phyloP scores from a whole-genome alignment of 1,140 invertebrate species.

The Drosophila bifasciata region DNA sequence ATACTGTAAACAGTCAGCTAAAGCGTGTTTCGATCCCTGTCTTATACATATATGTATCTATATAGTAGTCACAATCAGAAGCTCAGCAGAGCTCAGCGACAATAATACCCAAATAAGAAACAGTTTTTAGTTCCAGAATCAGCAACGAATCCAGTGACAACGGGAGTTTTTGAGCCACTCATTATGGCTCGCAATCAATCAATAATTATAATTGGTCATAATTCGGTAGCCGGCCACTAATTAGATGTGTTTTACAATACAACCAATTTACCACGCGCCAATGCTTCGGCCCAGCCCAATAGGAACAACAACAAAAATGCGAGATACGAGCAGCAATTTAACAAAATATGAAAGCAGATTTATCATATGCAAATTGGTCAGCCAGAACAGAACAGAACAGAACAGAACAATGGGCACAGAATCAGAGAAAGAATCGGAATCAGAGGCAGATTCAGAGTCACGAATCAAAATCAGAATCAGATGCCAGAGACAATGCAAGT shows the following conservation, averaged over 20 bases:
- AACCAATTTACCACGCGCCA: conserved; percentile 62
- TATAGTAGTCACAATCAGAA: no score
- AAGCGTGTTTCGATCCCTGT: no score
- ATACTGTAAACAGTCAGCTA: no score
- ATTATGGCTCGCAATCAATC: conserved; percentile 54
- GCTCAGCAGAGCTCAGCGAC: conserved; percentile 34
- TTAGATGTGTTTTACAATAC: conserved; percentile 75
- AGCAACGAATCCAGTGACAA: conserved; percentile 7
- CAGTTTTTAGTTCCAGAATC: conserved; percentile 10
- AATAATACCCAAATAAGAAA: conserved; percentile 48
- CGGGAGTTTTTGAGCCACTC: conserved; percentile 39
- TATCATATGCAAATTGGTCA: conserved; percentile 77
- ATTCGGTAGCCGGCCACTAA: conserved; percentile 76
- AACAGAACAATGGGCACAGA: conserved; percentile 7
- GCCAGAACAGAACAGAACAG: no score
- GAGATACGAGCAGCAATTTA: conserved; percentile 49
- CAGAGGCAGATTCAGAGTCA: neutral
- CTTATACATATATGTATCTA: no score
- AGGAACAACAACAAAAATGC: conserved; percentile 34
- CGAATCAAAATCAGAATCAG: conserved; percentile 4
- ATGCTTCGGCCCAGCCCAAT: conserved; percentile 47
- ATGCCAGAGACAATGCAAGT: no score
- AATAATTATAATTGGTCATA: conserved; percentile 73
- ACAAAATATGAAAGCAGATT: conserved; percentile 75
- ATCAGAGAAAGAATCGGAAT: conserved; percentile 5